These are phyloP conservation scores for Scomber colias DNA, from an alignment of 2,113 vertebrate species.

Conservation along the genomic window DNA sequence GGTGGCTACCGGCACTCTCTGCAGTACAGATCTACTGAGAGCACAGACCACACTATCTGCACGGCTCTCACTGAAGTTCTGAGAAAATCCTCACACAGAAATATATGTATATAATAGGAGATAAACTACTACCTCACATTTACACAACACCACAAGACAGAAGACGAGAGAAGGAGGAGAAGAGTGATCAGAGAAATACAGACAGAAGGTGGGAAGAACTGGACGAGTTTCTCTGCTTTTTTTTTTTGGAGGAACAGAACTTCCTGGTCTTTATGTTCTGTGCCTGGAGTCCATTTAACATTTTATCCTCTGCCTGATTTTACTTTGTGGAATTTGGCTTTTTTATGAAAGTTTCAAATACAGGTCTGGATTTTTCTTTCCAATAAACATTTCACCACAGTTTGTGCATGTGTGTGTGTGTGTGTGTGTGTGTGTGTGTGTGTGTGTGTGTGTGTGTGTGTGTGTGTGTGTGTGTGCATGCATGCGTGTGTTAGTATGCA, in stretches of 20 bases:
- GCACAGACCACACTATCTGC: slow-evolving; percentile 54
- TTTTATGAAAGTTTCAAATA: slow-evolving; percentile 54
- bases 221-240: neutral
- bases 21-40: slow-evolving; percentile 77
- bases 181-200: slow-evolving; percentile 6
- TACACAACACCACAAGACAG: slow-evolving; percentile 7
- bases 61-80: slow-evolving; percentile 64
- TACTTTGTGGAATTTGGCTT: slow-evolving; percentile 56
- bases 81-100: slow-evolving; percentile 27
- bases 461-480: too few species aligned
- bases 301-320: slow-evolving; percentile 63
- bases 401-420: neutral
- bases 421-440: neutral
- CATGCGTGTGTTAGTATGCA: too few species aligned
- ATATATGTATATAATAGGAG: neutral
- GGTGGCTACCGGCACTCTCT: slow-evolving; percentile 66
- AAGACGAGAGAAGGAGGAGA: slow-evolving; percentile 14
- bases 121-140: slow-evolving; percentile 19
- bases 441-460: too few species aligned
- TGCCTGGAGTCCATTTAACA: slow-evolving; percentile 66
- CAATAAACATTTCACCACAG: neutral
- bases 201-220: slow-evolving; percentile 45
- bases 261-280: slow-evolving; percentile 49
- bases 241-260: slow-evolving; percentile 57
- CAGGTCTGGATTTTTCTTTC: slow-evolving; percentile 34